phyloP scores from a whole-genome alignment of 2,113 vertebrate species.

The Macrotis lagotis region DNA sequence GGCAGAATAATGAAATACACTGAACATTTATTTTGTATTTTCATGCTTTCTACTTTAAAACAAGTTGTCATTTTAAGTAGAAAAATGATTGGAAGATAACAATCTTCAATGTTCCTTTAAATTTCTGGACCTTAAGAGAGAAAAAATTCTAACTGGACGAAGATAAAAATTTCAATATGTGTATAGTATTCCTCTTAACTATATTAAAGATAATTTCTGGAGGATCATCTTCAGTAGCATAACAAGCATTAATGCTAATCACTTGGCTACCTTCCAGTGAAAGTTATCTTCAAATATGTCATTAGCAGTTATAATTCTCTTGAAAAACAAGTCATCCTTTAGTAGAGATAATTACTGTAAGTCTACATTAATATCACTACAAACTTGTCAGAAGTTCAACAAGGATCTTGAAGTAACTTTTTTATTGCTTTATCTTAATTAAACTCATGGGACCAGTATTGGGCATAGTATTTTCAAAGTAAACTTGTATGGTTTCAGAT shows the following conservation, averaged over 20 bases:
- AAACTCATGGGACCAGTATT: constrained; percentile 51
- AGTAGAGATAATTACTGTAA: neutral
- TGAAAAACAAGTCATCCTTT: constrained; percentile 33
- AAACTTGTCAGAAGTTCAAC: neutral
- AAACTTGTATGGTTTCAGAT: constrained; percentile 76
- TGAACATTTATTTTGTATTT: neutral
- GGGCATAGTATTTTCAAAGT: constrained; percentile 51
- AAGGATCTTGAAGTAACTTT: constrained; percentile 24
- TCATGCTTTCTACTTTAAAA: neutral
- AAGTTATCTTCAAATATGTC: constrained; percentile 27
- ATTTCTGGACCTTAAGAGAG: neutral
- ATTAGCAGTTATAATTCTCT: constrained; percentile 10
- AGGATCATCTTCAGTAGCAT: constrained; percentile 1
- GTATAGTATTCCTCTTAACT: constrained; percentile 10
- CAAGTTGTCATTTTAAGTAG: constrained; percentile 24
- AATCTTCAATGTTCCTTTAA: constrained; percentile 1
- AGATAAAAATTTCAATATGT: constrained; percentile 4
- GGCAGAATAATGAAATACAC: neutral
- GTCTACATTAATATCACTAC: neutral
- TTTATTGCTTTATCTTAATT: constrained; percentile 23
- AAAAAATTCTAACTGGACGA: constrained; percentile 44
- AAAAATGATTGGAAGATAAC: constrained; percentile 16
- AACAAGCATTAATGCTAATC: constrained; percentile 3
- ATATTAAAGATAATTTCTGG: constrained; percentile 9
- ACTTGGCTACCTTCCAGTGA: neutral